phyloP scores from a whole-genome alignment of 2,113 vertebrate species.

The Hippoglossus stenolepis region DNA sequence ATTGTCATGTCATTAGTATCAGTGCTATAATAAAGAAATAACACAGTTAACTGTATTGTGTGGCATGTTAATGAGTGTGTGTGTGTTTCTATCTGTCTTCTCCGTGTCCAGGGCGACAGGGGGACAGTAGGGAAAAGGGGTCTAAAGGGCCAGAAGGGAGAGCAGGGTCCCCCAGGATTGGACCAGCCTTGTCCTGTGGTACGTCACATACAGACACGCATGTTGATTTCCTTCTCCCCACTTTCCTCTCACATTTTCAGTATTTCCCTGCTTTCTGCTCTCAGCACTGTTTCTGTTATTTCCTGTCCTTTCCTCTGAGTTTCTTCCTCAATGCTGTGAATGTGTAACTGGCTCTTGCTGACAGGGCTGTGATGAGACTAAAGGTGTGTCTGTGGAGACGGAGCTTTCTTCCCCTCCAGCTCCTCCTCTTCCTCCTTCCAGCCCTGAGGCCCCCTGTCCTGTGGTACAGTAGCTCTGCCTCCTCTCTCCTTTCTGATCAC shows the following conservation, averaged over 20 bases:
- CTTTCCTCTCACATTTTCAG: conserved; percentile 8
- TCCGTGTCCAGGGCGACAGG: conserved; percentile 87
- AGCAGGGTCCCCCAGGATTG: conserved; percentile 94
- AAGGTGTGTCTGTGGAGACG: conserved; percentile 78
- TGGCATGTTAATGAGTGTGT: not conserved
- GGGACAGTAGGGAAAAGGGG: conserved; percentile 91
- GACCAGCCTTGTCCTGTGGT: conserved; percentile 99
- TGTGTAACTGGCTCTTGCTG: conserved; percentile 69
- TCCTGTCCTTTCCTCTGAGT: conserved; percentile 26
- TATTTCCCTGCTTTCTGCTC: conserved; percentile 16
- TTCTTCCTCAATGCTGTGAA: conserved; percentile 41
- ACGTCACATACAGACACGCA: conserved; percentile 54
- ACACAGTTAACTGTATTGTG: not conserved
- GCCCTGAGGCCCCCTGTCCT: conserved; percentile 84
- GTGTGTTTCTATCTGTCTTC: conserved; percentile 1
- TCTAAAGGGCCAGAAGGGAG: conserved; percentile 95
- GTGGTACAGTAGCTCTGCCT: conserved; percentile 83
- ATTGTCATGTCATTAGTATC: too few species aligned
- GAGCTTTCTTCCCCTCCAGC: conserved; percentile 68
- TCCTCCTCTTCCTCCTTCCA: conserved; percentile 68
- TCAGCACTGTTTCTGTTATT: conserved; percentile 11
- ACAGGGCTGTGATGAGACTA: conserved; percentile 75
- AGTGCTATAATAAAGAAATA: too few species aligned
- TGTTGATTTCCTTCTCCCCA: not conserved
- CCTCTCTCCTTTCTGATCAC: conserved; percentile 31